phyloP scores from a whole-genome alignment of 2,113 vertebrate genomes.

The Plectropomus leopardus region DNA sequence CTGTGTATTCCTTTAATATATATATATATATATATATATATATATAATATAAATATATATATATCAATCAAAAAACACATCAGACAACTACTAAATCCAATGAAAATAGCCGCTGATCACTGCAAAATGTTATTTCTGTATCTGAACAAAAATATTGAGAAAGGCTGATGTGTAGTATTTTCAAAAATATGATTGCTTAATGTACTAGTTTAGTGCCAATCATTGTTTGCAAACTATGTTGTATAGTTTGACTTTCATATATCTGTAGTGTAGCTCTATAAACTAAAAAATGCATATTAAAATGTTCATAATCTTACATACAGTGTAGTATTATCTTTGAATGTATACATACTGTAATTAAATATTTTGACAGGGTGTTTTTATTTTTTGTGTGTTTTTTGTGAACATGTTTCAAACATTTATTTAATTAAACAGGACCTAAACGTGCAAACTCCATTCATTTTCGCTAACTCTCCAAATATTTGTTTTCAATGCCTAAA shows the following conservation, averaged over 20 bases:
- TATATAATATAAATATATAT: no score
- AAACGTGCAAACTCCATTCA: not conserved
- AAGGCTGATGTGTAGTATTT: not conserved
- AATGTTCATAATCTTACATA: no score
- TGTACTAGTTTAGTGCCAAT: not conserved
- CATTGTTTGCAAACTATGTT: not conserved
- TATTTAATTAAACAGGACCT: no score
- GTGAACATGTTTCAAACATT: not conserved
- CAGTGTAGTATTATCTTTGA: no score
- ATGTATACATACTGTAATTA: not conserved
- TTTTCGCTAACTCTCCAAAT: not conserved
- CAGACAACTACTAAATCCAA: not conserved
- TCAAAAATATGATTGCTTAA: not conserved
- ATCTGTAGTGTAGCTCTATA: not conserved
- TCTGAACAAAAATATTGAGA: not conserved
- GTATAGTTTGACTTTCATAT: not conserved
- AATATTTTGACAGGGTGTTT: not conserved
- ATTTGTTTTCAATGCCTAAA: no score
- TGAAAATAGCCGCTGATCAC: not conserved
- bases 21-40: no score
- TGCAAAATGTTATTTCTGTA: not conserved
- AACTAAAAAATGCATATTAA: no score
- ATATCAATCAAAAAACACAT: not conserved
- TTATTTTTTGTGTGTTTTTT: not conserved
- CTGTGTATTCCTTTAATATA: no score